These are phyloP conservation scores for Lepus timidus DNA, from an alignment of 2,113 vertebrate genomes.

Conservation along the genomic window DNA sequence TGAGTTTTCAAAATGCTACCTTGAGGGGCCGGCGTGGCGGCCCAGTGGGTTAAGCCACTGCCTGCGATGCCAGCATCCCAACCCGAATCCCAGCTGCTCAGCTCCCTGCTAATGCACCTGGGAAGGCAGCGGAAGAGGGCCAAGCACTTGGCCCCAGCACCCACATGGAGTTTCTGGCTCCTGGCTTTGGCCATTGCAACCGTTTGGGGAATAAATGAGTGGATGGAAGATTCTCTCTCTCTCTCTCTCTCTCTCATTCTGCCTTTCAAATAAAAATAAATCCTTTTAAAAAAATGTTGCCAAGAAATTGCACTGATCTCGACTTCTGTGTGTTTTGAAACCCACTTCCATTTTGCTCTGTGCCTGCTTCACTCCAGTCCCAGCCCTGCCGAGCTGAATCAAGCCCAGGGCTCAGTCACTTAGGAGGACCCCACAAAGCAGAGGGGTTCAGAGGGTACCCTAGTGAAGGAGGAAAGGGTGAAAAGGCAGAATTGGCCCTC, in stretches of 20 bases:
- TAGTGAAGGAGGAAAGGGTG: not conserved
- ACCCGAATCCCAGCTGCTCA: too few species aligned
- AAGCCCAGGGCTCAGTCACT: not conserved
- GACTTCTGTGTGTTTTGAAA: not conserved
- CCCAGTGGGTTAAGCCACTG: too few species aligned
- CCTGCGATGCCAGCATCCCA: too few species aligned
- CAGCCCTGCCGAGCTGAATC: not conserved
- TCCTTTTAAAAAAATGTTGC: not conserved
- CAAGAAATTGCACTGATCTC: not conserved
- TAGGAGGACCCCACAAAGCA: not conserved
- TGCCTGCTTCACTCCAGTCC: not conserved
- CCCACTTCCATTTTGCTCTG: not conserved
- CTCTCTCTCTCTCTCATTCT: too few species aligned
- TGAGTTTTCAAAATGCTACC: not conserved
- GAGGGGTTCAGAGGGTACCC: not conserved
- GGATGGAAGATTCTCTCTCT: too few species aligned
- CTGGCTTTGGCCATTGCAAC: too few species aligned
- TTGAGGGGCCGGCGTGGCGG: not conserved
- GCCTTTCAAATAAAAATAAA: too few species aligned
- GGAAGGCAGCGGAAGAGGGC: too few species aligned
- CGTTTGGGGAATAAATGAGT: too few species aligned
- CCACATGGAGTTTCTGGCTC: too few species aligned
- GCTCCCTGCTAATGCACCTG: too few species aligned
- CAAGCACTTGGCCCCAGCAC: too few species aligned
- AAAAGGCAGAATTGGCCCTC: not conserved